Percentiles rank a stretch among this genome's conserved stretches.
Evolutionary conservation across 2,797 vertebrate species (phyloP).

Genomic region (Danio kyathit): DNA sequence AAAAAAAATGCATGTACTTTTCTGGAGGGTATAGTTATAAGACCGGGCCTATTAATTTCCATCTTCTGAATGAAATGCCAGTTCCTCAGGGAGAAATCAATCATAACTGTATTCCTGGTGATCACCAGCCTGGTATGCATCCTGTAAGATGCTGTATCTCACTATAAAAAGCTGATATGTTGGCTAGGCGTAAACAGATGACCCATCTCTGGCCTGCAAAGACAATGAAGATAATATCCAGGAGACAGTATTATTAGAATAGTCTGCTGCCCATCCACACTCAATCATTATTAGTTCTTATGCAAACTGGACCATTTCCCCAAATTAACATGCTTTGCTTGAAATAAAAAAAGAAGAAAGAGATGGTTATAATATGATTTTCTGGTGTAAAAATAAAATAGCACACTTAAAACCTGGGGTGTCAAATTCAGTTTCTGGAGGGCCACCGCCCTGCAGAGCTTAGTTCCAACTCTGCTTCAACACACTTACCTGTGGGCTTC

Average conservation of each 20-base stretch:
- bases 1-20: constrained; percentile 86
- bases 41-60: constrained; percentile 92
- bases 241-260: constrained; percentile 34
- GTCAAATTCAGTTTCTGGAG: no score
- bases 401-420: not conserved
- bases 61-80: constrained; percentile 78
- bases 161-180: constrained; percentile 79
- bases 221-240: constrained; percentile 50
- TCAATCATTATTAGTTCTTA: constrained; percentile 41
- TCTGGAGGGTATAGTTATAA: constrained; percentile 90
- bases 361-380: not conserved
- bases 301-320: no score
- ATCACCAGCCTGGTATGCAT: constrained; percentile 81
- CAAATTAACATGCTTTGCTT: constrained; percentile 3
- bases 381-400: not conserved
- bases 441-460: no score
- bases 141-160: constrained; percentile 80
- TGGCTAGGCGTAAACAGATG: constrained; percentile 28
- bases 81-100: constrained; percentile 86
- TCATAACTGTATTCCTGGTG: constrained; percentile 87
- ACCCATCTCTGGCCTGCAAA: constrained; percentile 55
- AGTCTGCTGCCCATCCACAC: constrained; percentile 29
- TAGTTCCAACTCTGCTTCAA: no score
- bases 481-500: no score
- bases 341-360: no score